Evolutionary conservation across 2,888 invertebrate species (phyloP), one percentile per base, ranked within the genome.

Genomic region (Oscheius sp.): DNA sequence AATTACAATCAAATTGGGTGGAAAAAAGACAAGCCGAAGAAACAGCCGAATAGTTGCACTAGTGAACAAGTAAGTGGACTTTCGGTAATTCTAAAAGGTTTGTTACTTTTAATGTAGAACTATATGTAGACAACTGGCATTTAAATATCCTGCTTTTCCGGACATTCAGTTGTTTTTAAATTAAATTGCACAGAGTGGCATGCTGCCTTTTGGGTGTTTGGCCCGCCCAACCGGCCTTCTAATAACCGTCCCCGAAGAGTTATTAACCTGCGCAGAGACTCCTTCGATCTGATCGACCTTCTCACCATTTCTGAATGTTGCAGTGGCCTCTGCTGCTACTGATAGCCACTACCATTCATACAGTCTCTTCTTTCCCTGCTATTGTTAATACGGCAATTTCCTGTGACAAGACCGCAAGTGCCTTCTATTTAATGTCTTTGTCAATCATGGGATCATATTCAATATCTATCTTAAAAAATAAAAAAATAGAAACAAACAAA

Each of bases 381-480:
- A 77, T 77, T 38, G 61, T 75, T 2, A 71, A 77, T 54, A 77
- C 77, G 12, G 73, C 75, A 0, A 77, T 77, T 24, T 71, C 75
- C 9, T 77, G 77, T 67, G 77, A 77, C 65, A 75, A 77, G 84
- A 79, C 75, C 14, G 84, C n/a, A n/a, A n/a, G n/a, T n/a, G n/a
- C n/a, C n/a, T n/a, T n/a, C n/a, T n/a, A n/a, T n/a, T n/a, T n/a
- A n/a, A n/a, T n/a, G n/a, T n/a, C n/a, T n/a, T n/a, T n/a, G n/a
- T n/a, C n/a, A n/a, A n/a, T n/a, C n/a, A n/a, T n/a, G n/a, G n/a
- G n/a, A n/a, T n/a, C n/a, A n/a, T n/a, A n/a, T n/a, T n/a, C n/a
- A n/a, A n/a, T n/a, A n/a, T n/a, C n/a, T n/a, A n/a, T n/a, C n/a
- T n/a, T n/a, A n/a, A n/a, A n/a, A n/a, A n/a, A n/a, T n/a, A n/a